Evolutionary conservation across 2,113 vertebrate species (phyloP).

Genomic region (Cynoglossus semilaevis): DNA sequence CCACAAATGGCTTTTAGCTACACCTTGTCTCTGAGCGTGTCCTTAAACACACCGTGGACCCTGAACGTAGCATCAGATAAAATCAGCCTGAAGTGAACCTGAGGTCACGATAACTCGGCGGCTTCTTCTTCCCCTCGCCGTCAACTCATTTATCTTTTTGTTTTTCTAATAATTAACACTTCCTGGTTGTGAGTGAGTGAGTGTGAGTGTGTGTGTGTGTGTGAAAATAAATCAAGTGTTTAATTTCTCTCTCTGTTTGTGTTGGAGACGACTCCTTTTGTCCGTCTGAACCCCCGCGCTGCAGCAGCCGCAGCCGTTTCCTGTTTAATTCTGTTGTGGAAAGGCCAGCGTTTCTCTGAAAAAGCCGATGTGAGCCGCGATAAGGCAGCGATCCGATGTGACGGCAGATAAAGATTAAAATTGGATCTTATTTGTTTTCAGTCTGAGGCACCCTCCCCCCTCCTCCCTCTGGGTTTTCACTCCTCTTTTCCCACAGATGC

Average conservation of each 20-base stretch:
- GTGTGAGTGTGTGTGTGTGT: background rate
- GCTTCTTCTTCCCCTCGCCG: background rate
- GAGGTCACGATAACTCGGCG: background rate
- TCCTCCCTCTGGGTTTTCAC: slow-evolving; percentile 68
- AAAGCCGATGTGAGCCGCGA: slow-evolving; percentile 77
- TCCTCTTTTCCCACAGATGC: slow-evolving; percentile 77
- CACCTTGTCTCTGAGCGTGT: background rate
- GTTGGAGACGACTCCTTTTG: slow-evolving; percentile 23
- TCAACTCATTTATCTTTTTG: background rate
- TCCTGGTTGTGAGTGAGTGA: background rate
- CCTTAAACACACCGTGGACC: background rate
- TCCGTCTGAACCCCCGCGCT: slow-evolving; percentile 24
- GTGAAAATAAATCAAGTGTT: background rate
- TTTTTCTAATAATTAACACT: background rate
- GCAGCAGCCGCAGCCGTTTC: slow-evolving; percentile 67
- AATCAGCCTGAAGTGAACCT: background rate
- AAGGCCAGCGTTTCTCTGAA: slow-evolving; percentile 77
- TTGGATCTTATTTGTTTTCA: slow-evolving; percentile 81
- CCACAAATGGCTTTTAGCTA: background rate
- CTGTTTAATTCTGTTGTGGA: slow-evolving; percentile 79
- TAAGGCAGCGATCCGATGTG: slow-evolving; percentile 78
- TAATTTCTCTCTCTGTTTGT: background rate
- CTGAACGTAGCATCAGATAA: background rate
- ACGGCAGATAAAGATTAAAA: slow-evolving; percentile 77
- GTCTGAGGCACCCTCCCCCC: slow-evolving; percentile 66